phyloP scores from a whole-genome alignment of 2,113 vertebrate genomes.

The Neogale vison region DNA sequence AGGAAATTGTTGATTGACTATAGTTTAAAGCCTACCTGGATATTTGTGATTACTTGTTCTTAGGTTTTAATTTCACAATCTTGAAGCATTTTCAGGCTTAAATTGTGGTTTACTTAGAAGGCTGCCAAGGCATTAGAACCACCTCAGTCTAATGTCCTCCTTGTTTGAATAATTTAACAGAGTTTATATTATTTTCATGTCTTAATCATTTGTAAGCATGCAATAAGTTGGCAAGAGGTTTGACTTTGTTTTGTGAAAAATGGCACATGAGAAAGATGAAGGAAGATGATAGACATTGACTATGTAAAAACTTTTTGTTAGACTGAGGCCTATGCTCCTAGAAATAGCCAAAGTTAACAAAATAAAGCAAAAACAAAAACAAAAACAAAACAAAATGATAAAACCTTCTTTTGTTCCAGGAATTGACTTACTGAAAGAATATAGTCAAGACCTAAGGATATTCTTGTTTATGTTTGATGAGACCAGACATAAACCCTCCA shows the following conservation, averaged over 20 bases:
- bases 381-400: not conserved
- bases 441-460: not conserved
- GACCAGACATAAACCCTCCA: not conserved
- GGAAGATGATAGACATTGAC: not conserved
- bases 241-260: not conserved
- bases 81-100: not conserved
- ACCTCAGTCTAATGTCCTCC: not conserved
- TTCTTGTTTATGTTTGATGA: not conserved
- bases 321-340: not conserved
- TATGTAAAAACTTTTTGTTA: not conserved
- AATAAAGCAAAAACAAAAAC: not conserved
- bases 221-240: not conserved
- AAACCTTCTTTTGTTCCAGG: not conserved
- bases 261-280: not conserved
- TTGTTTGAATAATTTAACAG: not conserved
- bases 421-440: not conserved
- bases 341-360: not conserved
- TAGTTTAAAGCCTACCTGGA: not conserved
- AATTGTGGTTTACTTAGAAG: not conserved
- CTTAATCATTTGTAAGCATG: not conserved
- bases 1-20: not conserved
- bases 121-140: not conserved
- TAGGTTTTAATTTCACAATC: not conserved
- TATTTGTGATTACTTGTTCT: not conserved
- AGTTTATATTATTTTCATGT: not conserved